Percentiles rank a stretch among this genome's conserved stretches.
Evolutionary conservation across 2,113 vertebrate genomes (phyloP).

Genomic region (Apeltes quadracus): DNA sequence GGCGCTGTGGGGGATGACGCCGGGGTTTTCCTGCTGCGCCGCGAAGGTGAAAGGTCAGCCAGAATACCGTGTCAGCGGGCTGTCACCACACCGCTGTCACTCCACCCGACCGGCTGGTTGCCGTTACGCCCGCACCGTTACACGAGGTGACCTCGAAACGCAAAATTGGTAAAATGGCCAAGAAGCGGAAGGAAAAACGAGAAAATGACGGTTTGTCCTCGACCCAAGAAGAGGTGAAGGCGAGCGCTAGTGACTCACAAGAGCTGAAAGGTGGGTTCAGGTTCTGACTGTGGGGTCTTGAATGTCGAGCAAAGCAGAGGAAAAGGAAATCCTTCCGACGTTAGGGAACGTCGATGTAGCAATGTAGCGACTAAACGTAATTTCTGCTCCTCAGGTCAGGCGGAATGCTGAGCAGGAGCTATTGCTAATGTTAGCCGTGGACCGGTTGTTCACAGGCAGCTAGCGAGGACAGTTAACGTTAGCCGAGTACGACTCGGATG

Average conservation of each 20-base stretch:
- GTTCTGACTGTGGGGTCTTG: background rate
- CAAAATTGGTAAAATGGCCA: conserved; percentile 67
- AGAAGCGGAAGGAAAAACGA: conserved; percentile 75
- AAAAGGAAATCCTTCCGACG: background rate
- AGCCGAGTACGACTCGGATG: background rate
- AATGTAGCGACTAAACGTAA: background rate
- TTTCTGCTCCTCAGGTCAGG: background rate
- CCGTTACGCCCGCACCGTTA: too few species aligned
- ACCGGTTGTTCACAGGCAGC: background rate
- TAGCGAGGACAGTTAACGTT: conserved; percentile 1
- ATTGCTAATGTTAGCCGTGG: background rate
- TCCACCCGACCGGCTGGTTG: conserved; percentile 10
- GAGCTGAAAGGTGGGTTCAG: conserved; percentile 67
- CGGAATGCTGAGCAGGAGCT: background rate
- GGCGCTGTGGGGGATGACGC: conserved; percentile 38
- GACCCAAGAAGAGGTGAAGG: conserved; percentile 57
- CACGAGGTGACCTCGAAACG: background rate
- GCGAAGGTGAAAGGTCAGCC: conserved; percentile 55
- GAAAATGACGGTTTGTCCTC: conserved; percentile 61
- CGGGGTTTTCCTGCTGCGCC: background rate
- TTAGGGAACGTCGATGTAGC: background rate
- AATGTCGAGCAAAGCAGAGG: background rate
- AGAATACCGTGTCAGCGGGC: conserved; percentile 50
- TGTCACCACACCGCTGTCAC: conserved; percentile 38
- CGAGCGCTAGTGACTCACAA: conserved; percentile 38